Base-by-base conservation (phyloP, 2,888 invertebrate species). In the Parthenolecanium corni region DNA sequence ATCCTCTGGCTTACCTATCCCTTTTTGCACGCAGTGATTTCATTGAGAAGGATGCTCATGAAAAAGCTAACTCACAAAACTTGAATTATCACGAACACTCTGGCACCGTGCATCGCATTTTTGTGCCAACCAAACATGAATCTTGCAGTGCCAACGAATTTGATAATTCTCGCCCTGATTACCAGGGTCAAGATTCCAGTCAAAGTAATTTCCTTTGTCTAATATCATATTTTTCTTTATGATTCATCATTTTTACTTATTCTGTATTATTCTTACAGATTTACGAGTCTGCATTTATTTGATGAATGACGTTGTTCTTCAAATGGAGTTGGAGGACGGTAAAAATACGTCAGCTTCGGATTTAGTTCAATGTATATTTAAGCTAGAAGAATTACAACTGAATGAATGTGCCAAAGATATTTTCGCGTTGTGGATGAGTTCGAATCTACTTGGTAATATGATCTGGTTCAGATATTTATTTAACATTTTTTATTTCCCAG, bases 341-440 rank as follows among this genome's bases (percentile, higher is more conserved):
- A 78, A 80, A 52, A 78, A 80, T 67, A 81, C 82, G 57, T 84
- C 84, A 38, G 82, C 82, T 1, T 73, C 75, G 54, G 78, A 79
- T 65, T 69, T 81, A 58, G 72, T 79, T 65, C 75, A 76, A 61
- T 79, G 84, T 67, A 81, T 87, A 64, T 76, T 86, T 66, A 83
- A 82, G 66, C 86, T 87, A 70, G 82, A 83, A 65, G 89, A 92
- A 72, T 76, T 95, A 69, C 86, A 86, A 14, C 78, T 95, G 67
- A 83, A 82, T 18, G 79, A 81, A 70, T 77, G 82, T 1, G 88
- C 89, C n/a, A 81, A 84, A 61, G 86, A 86, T 72, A 82, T 92
- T 6, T 95, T 97, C 72, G 85, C 92, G 0, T 75, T 96, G 67
- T 97, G 96, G 96, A 87, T 96, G 81, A 85, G 87, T 68, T 95